Percentiles rank a stretch among this genome's conserved stretches.
phyloP scores from a whole-genome alignment of 1,140 invertebrate genomes.

The Anoplolepis gracilipes region DNA sequence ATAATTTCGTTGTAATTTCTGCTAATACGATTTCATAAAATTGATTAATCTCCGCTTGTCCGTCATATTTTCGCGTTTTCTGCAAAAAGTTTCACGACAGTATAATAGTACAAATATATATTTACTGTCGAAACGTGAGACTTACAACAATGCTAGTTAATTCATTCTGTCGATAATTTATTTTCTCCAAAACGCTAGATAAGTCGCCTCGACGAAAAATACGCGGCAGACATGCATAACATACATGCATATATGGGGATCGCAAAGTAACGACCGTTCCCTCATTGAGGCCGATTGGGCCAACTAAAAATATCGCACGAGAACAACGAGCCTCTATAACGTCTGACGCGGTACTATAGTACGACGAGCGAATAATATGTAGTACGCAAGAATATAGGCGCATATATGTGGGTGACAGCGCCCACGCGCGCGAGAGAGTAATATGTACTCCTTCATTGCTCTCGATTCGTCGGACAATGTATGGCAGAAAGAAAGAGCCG shows the following conservation, averaged over 20 bases:
- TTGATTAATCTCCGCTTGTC: neutral
- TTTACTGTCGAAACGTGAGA: conserved; percentile 16
- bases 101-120: neutral
- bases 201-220: conserved; percentile 4
- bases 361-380: neutral
- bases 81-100: neutral
- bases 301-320: conserved; percentile 66
- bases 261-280: conserved; percentile 9
- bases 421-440: conserved; percentile 14
- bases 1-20: neutral
- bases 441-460: conserved; percentile 20
- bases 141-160: conserved; percentile 5
- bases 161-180: neutral
- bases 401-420: neutral
- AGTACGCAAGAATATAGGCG: conserved; percentile 11
- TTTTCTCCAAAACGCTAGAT: conserved; percentile 1
- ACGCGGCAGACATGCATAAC: conserved; percentile 36
- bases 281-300: conserved; percentile 52
- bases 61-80: neutral
- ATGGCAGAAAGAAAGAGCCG: neutral
- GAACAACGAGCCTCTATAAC: conserved; percentile 31
- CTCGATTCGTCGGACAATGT: neutral
- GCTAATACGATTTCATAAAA: neutral
- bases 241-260: neutral
- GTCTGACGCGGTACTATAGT: neutral